These are phyloP conservation scores for Bombus polaris DNA, from an alignment of 1,140 invertebrate genomes.

Conservation along the genomic window DNA sequence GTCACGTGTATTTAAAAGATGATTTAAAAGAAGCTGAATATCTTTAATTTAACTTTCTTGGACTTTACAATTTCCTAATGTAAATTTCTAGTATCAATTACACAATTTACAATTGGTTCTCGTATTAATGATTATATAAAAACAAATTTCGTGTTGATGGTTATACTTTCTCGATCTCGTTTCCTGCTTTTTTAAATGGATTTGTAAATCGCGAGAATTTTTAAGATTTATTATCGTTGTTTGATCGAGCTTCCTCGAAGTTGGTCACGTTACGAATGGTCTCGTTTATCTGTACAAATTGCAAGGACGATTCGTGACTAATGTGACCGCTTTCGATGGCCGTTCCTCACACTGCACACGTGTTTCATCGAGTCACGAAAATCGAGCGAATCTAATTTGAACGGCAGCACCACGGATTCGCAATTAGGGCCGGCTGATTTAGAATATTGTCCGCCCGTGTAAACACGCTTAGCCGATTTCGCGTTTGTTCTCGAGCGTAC, in stretches of 20 bases:
- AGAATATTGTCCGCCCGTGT: constrained; percentile 47
- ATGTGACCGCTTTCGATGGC: not conserved
- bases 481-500: not conserved
- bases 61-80: no score
- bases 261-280: not conserved
- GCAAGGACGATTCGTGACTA: not conserved
- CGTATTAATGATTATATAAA: no score
- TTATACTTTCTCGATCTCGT: no score
- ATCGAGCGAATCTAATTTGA: constrained; percentile 50
- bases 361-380: not conserved
- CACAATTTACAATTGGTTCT: no score
- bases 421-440: constrained; percentile 44
- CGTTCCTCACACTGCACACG: constrained; percentile 5
- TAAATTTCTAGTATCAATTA: no score
- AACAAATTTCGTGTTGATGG: no score
- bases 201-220: not conserved
- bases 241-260: not conserved
- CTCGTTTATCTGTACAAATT: constrained; percentile 11
- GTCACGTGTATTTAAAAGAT: not conserved
- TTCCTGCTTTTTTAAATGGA: no score
- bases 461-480: constrained; percentile 30
- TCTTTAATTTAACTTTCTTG: no score
- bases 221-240: not conserved
- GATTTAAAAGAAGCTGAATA: no score
- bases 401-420: constrained; percentile 27